phyloP scores from a whole-genome alignment of 2,797 vertebrate genomes.

The Helostoma temminkii region DNA sequence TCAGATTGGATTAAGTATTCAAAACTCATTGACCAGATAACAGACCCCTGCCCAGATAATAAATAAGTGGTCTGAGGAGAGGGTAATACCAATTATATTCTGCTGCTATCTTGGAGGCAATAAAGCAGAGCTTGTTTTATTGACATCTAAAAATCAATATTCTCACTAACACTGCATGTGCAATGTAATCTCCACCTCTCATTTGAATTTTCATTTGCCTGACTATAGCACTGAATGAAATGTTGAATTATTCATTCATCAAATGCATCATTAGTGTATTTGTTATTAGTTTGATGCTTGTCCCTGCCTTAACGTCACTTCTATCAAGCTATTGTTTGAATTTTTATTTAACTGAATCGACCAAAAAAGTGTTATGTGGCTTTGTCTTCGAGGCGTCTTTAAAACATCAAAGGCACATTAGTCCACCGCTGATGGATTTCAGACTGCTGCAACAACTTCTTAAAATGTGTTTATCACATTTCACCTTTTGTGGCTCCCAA shows the following conservation, averaged over 20 bases:
- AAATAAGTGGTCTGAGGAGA: slow-evolving; percentile 22
- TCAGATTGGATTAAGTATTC: slow-evolving; percentile 34
- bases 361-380: background rate
- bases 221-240: slow-evolving; percentile 13
- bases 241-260: slow-evolving; percentile 65
- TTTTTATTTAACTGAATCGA: slow-evolving; percentile 9
- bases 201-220: slow-evolving; percentile 69
- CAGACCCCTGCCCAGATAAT: slow-evolving; percentile 10
- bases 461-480: background rate
- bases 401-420: slow-evolving; percentile 23
- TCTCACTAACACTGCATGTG: slow-evolving; percentile 25
- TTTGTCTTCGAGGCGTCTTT: background rate
- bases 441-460: background rate
- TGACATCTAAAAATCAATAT: slow-evolving; percentile 50
- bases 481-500: background rate
- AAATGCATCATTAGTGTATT: slow-evolving; percentile 41
- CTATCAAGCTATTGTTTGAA: slow-evolving; percentile 12
- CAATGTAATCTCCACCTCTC: slow-evolving; percentile 48
- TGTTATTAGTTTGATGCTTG: slow-evolving; percentile 27
- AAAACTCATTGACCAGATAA: slow-evolving; percentile 29
- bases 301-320: background rate
- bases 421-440: background rate
- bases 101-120: slow-evolving; percentile 37
- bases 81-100: slow-evolving; percentile 8
- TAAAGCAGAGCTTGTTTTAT: slow-evolving; percentile 47